phyloP scores from a whole-genome alignment of 2,888 invertebrate species.

The Himalopsyche kuldschensis region DNA sequence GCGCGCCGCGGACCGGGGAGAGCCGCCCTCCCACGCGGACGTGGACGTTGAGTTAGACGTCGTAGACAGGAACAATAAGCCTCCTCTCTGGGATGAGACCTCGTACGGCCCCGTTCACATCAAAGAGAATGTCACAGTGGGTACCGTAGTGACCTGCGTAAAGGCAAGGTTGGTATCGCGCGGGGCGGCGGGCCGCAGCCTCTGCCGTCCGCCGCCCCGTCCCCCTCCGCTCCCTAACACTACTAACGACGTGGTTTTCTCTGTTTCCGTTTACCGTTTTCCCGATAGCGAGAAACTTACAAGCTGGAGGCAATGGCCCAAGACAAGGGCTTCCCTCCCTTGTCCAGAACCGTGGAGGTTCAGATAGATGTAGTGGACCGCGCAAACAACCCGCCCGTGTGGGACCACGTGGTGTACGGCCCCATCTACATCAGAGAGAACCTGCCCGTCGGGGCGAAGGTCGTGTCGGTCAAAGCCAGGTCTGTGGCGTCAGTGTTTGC shows the following conservation, averaged over 20 bases:
- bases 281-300: slow-evolving; percentile 92
- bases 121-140: slow-evolving; percentile 98
- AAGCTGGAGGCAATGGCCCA: slow-evolving; percentile 97
- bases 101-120: slow-evolving; percentile 97
- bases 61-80: slow-evolving; percentile 98
- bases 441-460: slow-evolving; percentile 96
- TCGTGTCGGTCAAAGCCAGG: slow-evolving; percentile 98
- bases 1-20: slow-evolving; percentile 94
- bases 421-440: slow-evolving; percentile 98
- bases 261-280: slow-evolving; percentile 67
- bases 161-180: slow-evolving; percentile 94
- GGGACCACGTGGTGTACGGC: slow-evolving; percentile 95
- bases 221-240: slow-evolving; percentile 56
- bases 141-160: slow-evolving; percentile 96
- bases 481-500: slow-evolving; percentile 68
- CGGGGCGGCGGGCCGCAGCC: slow-evolving; percentile 53
- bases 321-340: slow-evolving; percentile 95
- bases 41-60: slow-evolving; percentile 98
- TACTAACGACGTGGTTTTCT: slow-evolving; percentile 68
- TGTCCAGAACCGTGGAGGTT: slow-evolving; percentile 95
- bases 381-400: slow-evolving; percentile 96
- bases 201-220: slow-evolving; percentile 46
- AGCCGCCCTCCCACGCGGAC: slow-evolving; percentile 88
- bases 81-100: slow-evolving; percentile 93
- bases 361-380: slow-evolving; percentile 98